Evolutionary conservation across 2,113 vertebrate genomes (phyloP), one percentile per base, ranked within the genome.

Genomic region (Lepus americanus): DNA sequence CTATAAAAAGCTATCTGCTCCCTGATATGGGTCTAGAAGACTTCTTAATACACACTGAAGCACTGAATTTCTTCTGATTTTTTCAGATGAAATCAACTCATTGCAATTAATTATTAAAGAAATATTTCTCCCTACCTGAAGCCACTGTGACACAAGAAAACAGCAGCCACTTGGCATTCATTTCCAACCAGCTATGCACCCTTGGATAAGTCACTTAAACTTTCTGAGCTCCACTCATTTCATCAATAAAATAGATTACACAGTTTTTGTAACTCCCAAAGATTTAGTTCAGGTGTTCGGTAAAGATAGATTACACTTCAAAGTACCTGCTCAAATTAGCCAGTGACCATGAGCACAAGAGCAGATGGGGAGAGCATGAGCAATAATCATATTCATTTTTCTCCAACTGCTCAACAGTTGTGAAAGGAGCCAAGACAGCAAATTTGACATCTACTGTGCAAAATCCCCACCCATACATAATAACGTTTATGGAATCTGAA

Each of bases 11-110:
- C 66, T 78, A 17, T 55, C 61, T 53, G 33, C 53, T 79, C 10
- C 55, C 19, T 74, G n/a, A 49, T 13, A 59, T 27, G 44, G 23
- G 9, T 86, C 69, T 70, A 22, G 17, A 92, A 73, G 94, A 16
- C 51, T 55, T 90, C 64, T 74, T 87, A 31, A 59, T 76, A 78
- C 10, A 93, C 20, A 79, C 23, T 77, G 12, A 86, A 82, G 29
- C 29, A 85, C 19, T 59, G 0, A 73, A 39, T 63, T 67, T 90
- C 76, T 95, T 67, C 31, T 39, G 14, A 61, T 61, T 87, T 53
- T 91, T 94, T 25, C 23, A 87, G 93, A 53, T 79, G 33, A 96
- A 89, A 61, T 89, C 55, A 93, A 55, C 16, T 90, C 44, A 23
- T 23, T 59, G 31, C 27, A 70, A 66, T 76, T 39, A 83, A 36